Evolutionary conservation across 2,113 vertebrate species (phyloP).

Genomic region (Pipa parva): DNA sequence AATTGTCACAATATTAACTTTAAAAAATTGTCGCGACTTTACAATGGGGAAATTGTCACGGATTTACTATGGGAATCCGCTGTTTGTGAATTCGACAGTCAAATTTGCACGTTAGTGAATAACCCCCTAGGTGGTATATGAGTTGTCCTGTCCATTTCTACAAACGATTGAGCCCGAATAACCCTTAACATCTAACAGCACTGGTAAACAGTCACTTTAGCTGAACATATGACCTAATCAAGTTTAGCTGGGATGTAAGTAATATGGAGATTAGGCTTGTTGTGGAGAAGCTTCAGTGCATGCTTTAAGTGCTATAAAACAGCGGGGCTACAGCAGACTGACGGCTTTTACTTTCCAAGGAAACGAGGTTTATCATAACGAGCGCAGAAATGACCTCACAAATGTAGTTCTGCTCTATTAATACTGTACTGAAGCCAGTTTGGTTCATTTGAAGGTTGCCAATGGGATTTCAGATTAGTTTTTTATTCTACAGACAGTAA

Average conservation of each 20-base stretch:
- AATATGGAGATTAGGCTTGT: slow-evolving; percentile 15
- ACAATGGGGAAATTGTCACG: no score
- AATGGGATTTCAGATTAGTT: no score
- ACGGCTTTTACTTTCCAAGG: background rate
- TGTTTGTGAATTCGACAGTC: no score
- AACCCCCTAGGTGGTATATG: no score
- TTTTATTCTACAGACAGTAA: no score
- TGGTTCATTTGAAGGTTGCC: no score
- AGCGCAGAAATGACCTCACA: slow-evolving; percentile 15
- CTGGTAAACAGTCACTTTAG: background rate
- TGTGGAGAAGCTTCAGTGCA: background rate
- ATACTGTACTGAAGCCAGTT: background rate
- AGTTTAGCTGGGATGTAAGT: slow-evolving; percentile 13
- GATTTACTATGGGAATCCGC: no score
- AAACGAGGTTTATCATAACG: slow-evolving; percentile 5
- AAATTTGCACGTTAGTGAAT: no score
- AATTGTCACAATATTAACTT: no score
- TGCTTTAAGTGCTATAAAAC: slow-evolving; percentile 8
- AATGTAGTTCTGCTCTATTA: slow-evolving; percentile 10
- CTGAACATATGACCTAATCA: slow-evolving; percentile 1
- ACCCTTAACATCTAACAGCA: slow-evolving; percentile 8
- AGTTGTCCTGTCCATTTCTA: no score
- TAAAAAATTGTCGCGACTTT: no score
- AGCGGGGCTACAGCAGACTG: background rate
- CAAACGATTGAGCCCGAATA: background rate